These are phyloP conservation scores for Acromyrmex echinatior DNA, from an alignment of 1,140 invertebrate species.

Conservation along the genomic window DNA sequence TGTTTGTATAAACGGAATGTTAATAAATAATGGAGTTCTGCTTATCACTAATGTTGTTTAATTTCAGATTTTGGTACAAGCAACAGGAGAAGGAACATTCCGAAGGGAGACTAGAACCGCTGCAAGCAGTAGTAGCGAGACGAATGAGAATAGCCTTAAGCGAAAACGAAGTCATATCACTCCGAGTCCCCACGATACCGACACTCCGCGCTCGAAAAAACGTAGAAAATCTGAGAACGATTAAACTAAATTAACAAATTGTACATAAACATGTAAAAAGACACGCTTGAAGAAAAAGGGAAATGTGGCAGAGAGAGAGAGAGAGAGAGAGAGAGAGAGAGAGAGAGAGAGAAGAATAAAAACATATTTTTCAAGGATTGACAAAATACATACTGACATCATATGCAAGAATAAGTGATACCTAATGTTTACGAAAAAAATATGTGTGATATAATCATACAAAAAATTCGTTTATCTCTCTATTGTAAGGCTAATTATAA, in stretches of 20 bases:
- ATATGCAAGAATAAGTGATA: background rate
- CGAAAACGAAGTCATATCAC: slow-evolving; percentile 84
- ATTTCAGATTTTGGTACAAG: slow-evolving; percentile 84
- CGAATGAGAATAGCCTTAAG: slow-evolving; percentile 80
- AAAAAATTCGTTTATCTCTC: background rate
- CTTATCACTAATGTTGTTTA: background rate
- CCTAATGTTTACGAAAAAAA: background rate
- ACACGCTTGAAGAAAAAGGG: background rate
- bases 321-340: too few species aligned
- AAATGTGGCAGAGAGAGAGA: background rate
- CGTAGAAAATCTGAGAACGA: slow-evolving; percentile 85
- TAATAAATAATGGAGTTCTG: too few species aligned
- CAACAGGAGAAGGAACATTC: slow-evolving; percentile 82
- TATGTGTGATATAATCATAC: slow-evolving; percentile 33
- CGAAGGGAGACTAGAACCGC: slow-evolving; percentile 85
- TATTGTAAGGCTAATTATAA: background rate
- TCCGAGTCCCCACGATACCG: slow-evolving; percentile 83
- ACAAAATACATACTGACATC: background rate
- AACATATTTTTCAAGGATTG: slow-evolving; percentile 4
- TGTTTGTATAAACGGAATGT: too few species aligned
- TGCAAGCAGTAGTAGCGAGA: slow-evolving; percentile 82
- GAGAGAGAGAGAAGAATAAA: background rate
- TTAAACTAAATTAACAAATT: slow-evolving; percentile 53
- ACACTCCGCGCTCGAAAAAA: slow-evolving; percentile 83
- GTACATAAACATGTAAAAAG: slow-evolving; percentile 18